Base-by-base conservation (phyloP, 1,140 invertebrate genomes). In the Hycleus phaleratus region DNA sequence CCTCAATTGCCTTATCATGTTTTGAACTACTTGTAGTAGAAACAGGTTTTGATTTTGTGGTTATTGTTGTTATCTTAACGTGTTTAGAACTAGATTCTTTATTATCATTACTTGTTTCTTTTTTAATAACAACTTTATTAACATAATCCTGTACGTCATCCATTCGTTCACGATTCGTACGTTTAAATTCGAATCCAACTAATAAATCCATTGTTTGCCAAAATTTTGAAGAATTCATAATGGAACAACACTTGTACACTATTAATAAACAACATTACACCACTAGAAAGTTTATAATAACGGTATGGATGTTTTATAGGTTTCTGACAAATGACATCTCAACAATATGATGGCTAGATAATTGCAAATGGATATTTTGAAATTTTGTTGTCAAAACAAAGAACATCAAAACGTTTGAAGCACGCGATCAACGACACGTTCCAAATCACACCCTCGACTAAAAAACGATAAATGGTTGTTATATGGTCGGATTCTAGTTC, bases 81-180 rank as follows among this genome's bases (percentile, higher is more conserved):
- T 50, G 32, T 11, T 39, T 6, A 24, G 47, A 38, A 10, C 7
- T n/a, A 25, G 9, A 3, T 46, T 48, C 32, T 2, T 25, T 12
- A 12, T 53, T 49, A 38, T 51, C 56, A 24, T 26, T 12, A 48
- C 43, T 50, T 6, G 26, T 18, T 11, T 49, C 45, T 46, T 43
- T 53, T n/a, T 46, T 59, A 3, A 42, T 40, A 10, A 59, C 40
- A 12, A 59, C 12, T 54, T 59, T 59, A 10, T 59, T 46, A 38
- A 59, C 57, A 50, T 50, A 59, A 38, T 59, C 50, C 26, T 59
- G 50, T 2, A 59, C 50, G 44, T 59, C 57, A 44, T 59, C 57
- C 57, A 59, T 47, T 26, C 47, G 39, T 32, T 59, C 57, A 25
- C 48, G 53, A 26, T 48, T 49, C 2, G 49, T 58, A 6, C 49